Conservation (phyloP, 2,888 invertebrate genomes). For the Ctena decussata region DNA sequence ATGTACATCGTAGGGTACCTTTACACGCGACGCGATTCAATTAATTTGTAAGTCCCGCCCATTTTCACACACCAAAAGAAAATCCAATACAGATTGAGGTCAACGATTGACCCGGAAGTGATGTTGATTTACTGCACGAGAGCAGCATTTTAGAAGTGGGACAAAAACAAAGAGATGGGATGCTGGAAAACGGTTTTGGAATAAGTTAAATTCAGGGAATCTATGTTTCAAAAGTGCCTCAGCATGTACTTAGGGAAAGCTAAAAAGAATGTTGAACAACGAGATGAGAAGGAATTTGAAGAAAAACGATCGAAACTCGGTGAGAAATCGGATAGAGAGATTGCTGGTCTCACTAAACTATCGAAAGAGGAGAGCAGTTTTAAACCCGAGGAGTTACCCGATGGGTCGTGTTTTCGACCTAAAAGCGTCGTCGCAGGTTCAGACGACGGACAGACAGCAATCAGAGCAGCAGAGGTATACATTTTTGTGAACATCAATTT, state of each 20-base stretch:
- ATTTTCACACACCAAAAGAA: background rate
- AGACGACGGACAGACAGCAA: conserved; percentile 70
- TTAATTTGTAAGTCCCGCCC: conserved; percentile 1
- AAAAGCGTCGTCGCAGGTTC: conserved; percentile 67
- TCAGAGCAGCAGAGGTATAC: conserved; percentile 76
- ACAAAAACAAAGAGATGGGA: conserved; percentile 58
- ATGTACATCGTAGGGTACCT: too few relatives aligned
- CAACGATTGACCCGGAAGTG: conserved; percentile 69
- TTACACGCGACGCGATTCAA: too few relatives aligned
- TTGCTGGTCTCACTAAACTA: conserved; percentile 36
- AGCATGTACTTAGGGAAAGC: conserved; percentile 77
- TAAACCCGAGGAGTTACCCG: conserved; percentile 76
- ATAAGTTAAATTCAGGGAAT: conserved; percentile 15
- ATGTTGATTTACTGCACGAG: conserved; percentile 38
- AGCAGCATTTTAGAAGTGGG: conserved; percentile 36
- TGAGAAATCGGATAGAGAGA: conserved; percentile 61
- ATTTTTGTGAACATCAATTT: too few relatives aligned
- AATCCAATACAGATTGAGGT: conserved; percentile 38
- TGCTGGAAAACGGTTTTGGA: background rate
- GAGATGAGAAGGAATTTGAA: conserved; percentile 71
- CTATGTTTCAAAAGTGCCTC: conserved; percentile 17
- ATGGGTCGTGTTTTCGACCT: conserved; percentile 78
- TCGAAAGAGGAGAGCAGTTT: conserved; percentile 53
- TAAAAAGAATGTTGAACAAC: conserved; percentile 73
- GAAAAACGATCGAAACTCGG: conserved; percentile 70